These are phyloP conservation scores for Drosophila melanogaster DNA, from an alignment of 1,140 invertebrate species.

Conservation along the genomic window DNA sequence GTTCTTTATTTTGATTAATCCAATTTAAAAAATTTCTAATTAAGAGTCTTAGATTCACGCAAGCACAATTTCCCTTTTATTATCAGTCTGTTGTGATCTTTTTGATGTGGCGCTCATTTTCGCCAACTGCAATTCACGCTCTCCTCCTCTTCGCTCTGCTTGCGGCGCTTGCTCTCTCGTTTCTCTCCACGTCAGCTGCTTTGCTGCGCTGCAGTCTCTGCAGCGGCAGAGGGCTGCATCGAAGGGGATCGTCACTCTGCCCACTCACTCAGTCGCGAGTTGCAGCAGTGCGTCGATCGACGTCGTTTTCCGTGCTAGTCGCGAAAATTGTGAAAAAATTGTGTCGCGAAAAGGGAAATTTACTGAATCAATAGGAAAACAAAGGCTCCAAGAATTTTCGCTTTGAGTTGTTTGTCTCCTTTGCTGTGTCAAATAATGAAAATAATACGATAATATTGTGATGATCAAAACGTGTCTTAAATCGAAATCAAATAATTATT, in stretches of 20 bases:
- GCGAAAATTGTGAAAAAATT: slow-evolving; percentile 14
- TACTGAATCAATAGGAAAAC: background rate
- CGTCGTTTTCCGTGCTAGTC: slow-evolving; percentile 34
- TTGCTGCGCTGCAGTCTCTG: slow-evolving; percentile 22
- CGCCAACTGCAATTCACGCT: background rate
- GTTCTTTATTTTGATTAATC: background rate
- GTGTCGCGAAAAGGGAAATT: slow-evolving; percentile 1
- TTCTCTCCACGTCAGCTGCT: slow-evolving; percentile 3
- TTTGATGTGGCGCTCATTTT: slow-evolving; percentile 6
- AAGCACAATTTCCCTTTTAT: slow-evolving; percentile 30
- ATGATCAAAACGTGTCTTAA: slow-evolving; percentile 14
- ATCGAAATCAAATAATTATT: background rate
- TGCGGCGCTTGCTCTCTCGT: slow-evolving; percentile 6
- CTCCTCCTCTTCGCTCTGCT: background rate
- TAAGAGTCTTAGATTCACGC: slow-evolving; percentile 11
- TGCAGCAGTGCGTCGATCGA: slow-evolving; percentile 46
- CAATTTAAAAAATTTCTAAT: background rate
- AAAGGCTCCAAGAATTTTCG: background rate
- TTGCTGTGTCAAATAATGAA: background rate
- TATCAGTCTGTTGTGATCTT: slow-evolving; percentile 23
- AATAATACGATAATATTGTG: slow-evolving; percentile 34
- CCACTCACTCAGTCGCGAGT: slow-evolving; percentile 37
- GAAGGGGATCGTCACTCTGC: slow-evolving; percentile 5
- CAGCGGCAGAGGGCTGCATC: slow-evolving; percentile 9
- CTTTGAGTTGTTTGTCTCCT: slow-evolving; percentile 22